Evolutionary conservation across 2,888 invertebrate genomes (phyloP).

Genomic region (Volucella bombylans): DNA sequence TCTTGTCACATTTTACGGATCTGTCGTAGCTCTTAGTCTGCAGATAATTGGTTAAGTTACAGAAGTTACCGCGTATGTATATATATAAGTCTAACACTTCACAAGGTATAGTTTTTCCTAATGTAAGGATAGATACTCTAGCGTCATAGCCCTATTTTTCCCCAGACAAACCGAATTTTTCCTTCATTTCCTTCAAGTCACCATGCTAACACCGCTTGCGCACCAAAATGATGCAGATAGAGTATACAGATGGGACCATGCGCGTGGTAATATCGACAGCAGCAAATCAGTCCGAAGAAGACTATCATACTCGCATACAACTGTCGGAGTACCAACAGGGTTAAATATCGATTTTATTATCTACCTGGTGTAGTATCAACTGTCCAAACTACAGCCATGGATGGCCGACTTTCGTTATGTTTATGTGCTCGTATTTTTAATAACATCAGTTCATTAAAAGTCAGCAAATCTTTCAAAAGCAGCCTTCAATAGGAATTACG

Average conservation of each 20-base stretch:
- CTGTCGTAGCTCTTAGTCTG: too few species aligned
- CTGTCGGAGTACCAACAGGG: conserved; percentile 91
- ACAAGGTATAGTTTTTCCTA: not conserved
- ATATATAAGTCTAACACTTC: not conserved
- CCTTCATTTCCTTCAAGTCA: conserved; percentile 83
- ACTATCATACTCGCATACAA: conserved; percentile 96
- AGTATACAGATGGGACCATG: conserved; percentile 91
- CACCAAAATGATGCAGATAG: conserved; percentile 94
- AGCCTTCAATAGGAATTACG: conserved; percentile 84
- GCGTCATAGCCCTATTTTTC: not conserved
- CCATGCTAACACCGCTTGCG: conserved; percentile 92
- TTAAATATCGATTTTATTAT: conserved; percentile 91
- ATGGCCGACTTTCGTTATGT: conserved; percentile 92
- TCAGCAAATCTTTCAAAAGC: too few species aligned
- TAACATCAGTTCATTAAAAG: conserved; percentile 95
- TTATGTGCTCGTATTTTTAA: conserved; percentile 88
- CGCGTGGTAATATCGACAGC: conserved; percentile 95
- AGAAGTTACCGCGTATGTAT: too few species aligned
- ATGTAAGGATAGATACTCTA: not conserved
- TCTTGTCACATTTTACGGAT: not conserved
- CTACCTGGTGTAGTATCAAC: conserved; percentile 90
- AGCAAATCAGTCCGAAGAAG: conserved; percentile 94
- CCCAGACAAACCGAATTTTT: not conserved
- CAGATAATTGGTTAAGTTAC: too few species aligned
- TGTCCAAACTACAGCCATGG: conserved; percentile 84